A percentile compares a stretch with the other conserved stretches of the same genome.
These are phyloP conservation scores for Dastarcus helophoroides DNA, from an alignment of 2,888 invertebrate genomes.

Conservation along the genomic window DNA sequence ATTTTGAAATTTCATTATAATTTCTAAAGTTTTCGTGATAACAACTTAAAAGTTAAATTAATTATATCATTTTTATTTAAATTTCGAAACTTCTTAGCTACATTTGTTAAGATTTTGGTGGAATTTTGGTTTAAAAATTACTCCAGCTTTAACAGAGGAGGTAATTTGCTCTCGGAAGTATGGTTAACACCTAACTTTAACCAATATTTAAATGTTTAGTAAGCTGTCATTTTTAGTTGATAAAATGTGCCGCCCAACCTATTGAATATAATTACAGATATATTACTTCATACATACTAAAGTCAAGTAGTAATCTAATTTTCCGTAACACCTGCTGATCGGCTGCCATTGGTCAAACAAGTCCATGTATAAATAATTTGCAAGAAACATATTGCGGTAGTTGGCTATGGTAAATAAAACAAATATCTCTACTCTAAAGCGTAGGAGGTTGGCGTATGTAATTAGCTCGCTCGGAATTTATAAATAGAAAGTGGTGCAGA, in stretches of 20 bases:
- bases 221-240: neutral
- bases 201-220: slow-evolving; percentile 1
- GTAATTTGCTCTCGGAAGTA: too few species aligned
- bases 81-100: too few species aligned
- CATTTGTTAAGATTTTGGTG: too few species aligned
- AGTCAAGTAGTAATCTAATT: slow-evolving; percentile 22
- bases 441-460: slow-evolving; percentile 25
- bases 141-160: too few species aligned
- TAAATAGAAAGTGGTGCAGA: slow-evolving; percentile 29
- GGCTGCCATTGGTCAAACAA: slow-evolving; percentile 25
- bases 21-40: too few species aligned
- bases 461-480: slow-evolving; percentile 23
- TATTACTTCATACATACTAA: slow-evolving; percentile 11
- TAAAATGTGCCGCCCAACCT: neutral
- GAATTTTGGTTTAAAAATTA: too few species aligned
- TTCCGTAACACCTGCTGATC: slow-evolving; percentile 26
- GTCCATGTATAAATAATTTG: slow-evolving; percentile 21
- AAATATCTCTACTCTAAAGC: slow-evolving; percentile 21
- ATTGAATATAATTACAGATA: too few species aligned
- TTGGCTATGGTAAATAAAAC: slow-evolving; percentile 20
- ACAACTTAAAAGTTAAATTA: too few species aligned
- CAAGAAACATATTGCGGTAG: slow-evolving; percentile 20
- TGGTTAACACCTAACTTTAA: too few species aligned
- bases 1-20: too few species aligned
- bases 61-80: too few species aligned